These are phyloP conservation scores for Apotomis betuletana DNA, from an alignment of 2,888 invertebrate species.

Conservation along the genomic window DNA sequence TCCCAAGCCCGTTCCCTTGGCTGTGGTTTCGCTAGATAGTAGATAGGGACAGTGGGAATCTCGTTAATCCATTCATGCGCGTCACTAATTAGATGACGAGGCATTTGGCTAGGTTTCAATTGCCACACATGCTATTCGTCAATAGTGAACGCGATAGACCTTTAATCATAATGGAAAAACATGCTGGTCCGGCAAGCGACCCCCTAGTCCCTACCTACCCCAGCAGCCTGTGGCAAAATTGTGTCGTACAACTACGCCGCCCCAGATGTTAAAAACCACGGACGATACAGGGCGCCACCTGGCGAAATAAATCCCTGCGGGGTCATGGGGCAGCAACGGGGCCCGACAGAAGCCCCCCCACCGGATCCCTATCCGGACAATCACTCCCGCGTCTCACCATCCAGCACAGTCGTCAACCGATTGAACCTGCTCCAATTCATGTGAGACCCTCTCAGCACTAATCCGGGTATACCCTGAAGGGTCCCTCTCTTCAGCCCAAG, in stretches of 20 bases:
- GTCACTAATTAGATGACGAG: no score
- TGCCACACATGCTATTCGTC: no score
- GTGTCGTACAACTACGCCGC: background rate
- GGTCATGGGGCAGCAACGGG: background rate
- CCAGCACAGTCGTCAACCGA: slow-evolving; percentile 24
- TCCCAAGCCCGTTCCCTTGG: no score
- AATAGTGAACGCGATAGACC: no score
- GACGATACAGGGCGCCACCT: no score
- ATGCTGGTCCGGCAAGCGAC: no score
- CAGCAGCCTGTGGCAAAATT: background rate
- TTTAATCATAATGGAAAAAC: no score
- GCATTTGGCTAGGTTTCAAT: no score
- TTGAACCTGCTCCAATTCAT: slow-evolving; percentile 45
- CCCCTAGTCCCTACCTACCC: background rate
- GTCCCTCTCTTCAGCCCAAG: slow-evolving; percentile 18
- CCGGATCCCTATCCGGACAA: background rate
- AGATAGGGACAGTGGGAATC: no score
- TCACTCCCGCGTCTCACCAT: background rate
- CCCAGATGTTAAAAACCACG: background rate
- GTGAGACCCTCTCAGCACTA: slow-evolving; percentile 42
- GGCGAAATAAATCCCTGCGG: background rate
- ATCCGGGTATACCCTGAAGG: background rate
- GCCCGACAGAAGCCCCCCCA: background rate
- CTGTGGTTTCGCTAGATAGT: no score
- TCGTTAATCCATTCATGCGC: no score